Evolutionary conservation across 2,113 vertebrate species (phyloP).

Genomic region (Otolemur garnettii): DNA sequence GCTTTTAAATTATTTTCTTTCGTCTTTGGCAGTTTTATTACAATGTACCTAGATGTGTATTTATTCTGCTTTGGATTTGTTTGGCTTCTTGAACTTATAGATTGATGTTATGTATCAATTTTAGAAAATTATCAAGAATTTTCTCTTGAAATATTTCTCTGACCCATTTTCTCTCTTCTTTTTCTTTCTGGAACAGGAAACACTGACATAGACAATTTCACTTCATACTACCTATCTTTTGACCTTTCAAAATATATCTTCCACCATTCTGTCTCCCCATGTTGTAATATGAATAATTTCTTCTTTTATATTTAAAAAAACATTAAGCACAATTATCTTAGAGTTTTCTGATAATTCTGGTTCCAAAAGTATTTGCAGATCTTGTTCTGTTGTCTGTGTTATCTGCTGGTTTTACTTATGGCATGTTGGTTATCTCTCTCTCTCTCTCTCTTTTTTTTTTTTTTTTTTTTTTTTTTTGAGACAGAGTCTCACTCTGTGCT

Average conservation of each 20-base stretch:
- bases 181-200: neutral
- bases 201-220: neutral
- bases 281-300: neutral
- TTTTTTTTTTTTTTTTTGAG: too few relatives aligned
- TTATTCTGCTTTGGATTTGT: neutral
- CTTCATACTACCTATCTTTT: neutral
- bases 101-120: neutral
- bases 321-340: too few relatives aligned
- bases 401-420: too few relatives aligned
- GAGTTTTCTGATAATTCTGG: too few relatives aligned
- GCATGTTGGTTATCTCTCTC: too few relatives aligned
- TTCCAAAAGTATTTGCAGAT: too few relatives aligned
- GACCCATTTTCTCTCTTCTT: neutral
- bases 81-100: neutral
- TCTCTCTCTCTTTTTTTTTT: too few relatives aligned
- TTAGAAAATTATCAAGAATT: neutral
- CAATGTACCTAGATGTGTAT: neutral
- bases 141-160: conserved; percentile 26
- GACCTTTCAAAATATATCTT: neutral
- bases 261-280: neutral
- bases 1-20: conserved; percentile 14
- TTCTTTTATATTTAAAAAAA: too few relatives aligned
- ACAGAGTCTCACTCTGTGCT: too few relatives aligned
- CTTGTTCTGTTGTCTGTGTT: too few relatives aligned
- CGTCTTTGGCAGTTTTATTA: conserved; percentile 2